These are phyloP conservation scores for Passer montanus DNA, from an alignment of 2,113 vertebrate genomes.

Conservation along the genomic window DNA sequence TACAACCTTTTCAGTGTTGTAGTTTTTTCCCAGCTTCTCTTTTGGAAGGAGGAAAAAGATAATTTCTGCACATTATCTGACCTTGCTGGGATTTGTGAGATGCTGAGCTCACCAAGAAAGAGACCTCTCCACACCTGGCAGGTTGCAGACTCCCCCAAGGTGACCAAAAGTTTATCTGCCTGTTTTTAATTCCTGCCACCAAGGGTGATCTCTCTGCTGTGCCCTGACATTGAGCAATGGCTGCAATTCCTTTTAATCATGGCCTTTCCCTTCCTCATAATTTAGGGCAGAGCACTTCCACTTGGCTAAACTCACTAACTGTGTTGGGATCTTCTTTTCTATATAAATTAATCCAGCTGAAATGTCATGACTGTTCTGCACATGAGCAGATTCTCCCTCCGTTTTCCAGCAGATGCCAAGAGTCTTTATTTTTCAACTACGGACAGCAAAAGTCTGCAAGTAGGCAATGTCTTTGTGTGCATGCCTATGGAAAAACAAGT, in stretches of 20 bases:
- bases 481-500: not conserved
- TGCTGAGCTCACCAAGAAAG: not conserved
- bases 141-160: not conserved
- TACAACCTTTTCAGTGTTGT: not conserved
- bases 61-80: not conserved
- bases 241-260: slow-evolving; percentile 39
- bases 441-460: not conserved
- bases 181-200: not conserved
- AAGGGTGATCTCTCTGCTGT: slow-evolving; percentile 19
- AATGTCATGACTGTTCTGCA: not conserved
- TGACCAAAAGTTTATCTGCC: slow-evolving; percentile 43
- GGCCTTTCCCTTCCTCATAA: slow-evolving; percentile 15
- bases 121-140: not conserved
- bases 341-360: slow-evolving; percentile 13
- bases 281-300: slow-evolving; percentile 38
- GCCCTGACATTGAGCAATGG: slow-evolving; percentile 60
- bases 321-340: slow-evolving; percentile 33
- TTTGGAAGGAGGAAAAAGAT: not conserved
- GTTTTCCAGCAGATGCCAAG: not conserved
- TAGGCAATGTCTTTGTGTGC: not conserved
- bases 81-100: not conserved
- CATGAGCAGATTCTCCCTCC: not conserved
- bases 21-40: not conserved
- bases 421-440: not conserved
- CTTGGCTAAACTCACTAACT: slow-evolving; percentile 68